These are phyloP conservation scores for Pyrgus malvae DNA, from an alignment of 2,888 invertebrate genomes.

Conservation along the genomic window DNA sequence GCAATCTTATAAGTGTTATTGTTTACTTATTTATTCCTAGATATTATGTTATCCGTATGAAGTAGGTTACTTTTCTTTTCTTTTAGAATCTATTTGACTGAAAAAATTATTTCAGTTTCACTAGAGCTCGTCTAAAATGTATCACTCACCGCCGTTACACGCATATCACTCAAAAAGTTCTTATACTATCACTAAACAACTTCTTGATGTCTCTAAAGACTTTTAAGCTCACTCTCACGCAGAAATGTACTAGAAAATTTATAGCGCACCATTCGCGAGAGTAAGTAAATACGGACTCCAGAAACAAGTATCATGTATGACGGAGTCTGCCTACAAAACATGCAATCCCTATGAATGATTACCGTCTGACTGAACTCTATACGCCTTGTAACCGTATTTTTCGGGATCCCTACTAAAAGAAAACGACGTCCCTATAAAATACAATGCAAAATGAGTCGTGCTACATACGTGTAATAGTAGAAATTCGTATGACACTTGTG, in stretches of 20 bases:
- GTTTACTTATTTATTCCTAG: too few relatives aligned
- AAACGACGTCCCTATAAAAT: constrained; percentile 42
- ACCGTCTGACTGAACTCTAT: constrained; percentile 64
- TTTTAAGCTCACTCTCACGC: constrained; percentile 37
- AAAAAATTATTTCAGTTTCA: not conserved
- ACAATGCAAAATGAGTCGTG: constrained; percentile 59
- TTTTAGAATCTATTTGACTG: too few relatives aligned
- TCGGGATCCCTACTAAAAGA: constrained; percentile 52
- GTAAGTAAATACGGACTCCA: constrained; percentile 64
- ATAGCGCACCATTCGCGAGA: constrained; percentile 47
- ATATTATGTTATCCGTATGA: constrained; percentile 1
- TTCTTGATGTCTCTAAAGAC: constrained; percentile 43
- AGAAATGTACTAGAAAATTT: constrained; percentile 42
- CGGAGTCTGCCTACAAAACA: constrained; percentile 64
- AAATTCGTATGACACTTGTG: constrained; percentile 61
- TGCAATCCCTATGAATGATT: constrained; percentile 69
- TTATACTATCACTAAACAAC: constrained; percentile 39
- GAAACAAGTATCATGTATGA: constrained; percentile 57
- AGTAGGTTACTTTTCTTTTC: too few relatives aligned
- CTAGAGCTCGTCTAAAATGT: constrained; percentile 2
- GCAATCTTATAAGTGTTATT: too few relatives aligned
- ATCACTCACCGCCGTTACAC: constrained; percentile 23
- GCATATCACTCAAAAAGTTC: constrained; percentile 25
- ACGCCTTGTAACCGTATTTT: constrained; percentile 58
- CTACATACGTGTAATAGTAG: constrained; percentile 53